Percentiles rank a stretch among this genome's conserved stretches.
Evolutionary conservation across 37 sponge, comb jelly and placozoan genomes (phyloP).

Genomic region (Ianthella basta): DNA sequence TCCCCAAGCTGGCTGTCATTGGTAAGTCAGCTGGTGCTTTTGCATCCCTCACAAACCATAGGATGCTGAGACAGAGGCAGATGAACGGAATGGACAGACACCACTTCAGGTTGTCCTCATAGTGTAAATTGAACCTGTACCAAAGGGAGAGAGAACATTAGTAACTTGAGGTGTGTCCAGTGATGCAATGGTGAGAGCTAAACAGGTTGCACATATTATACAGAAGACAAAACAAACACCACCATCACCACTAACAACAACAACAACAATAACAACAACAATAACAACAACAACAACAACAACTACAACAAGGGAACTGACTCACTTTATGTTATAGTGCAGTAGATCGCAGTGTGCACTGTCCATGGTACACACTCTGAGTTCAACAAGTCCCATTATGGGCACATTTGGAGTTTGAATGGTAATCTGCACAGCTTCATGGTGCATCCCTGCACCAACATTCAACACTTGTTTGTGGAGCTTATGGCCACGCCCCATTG

Average conservation of each 20-base stretch:
- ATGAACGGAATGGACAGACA: constrained; percentile 68
- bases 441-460: not conserved
- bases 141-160: not conserved
- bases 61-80: constrained; percentile 39
- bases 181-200: too few species aligned
- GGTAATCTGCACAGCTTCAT: not conserved
- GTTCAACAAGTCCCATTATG: not conserved
- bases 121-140: constrained; percentile 64
- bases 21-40: constrained; percentile 1
- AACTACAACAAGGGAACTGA: too few species aligned
- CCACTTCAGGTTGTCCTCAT: constrained; percentile 71
- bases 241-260: too few species aligned
- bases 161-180: too few species aligned
- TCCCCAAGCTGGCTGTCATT: too few species aligned
- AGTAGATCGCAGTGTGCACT: not conserved
- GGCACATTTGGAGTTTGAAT: not conserved
- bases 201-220: too few species aligned
- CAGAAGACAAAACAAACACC: too few species aligned
- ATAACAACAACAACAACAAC: too few species aligned
- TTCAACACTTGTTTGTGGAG: not conserved
- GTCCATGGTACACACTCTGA: constrained; percentile 1
- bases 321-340: constrained; percentile 22
- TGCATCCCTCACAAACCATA: constrained; percentile 61
- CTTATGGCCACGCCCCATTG: not conserved
- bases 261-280: too few species aligned